phyloP scores from a whole-genome alignment of 2,888 invertebrate genomes.

The Corbicula japonica region DNA sequence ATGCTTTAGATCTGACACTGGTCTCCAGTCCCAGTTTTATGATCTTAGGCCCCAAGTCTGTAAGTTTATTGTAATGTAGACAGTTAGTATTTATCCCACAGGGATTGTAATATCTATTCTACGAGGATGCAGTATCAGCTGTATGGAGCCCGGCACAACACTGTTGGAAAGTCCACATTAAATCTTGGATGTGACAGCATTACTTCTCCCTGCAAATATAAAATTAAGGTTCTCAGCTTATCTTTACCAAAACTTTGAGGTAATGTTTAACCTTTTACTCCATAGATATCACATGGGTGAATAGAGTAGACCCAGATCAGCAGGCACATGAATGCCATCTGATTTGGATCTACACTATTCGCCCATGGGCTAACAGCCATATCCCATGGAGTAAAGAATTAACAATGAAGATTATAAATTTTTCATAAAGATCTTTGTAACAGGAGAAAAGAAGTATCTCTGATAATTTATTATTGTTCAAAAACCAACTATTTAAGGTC shows the following conservation, averaged over 20 bases:
- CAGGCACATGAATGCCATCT: background rate
- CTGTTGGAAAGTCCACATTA: constrained; percentile 86
- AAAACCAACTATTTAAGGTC: too few species aligned
- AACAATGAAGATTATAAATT: too few species aligned
- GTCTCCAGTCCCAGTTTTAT: too few species aligned
- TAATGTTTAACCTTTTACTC: background rate
- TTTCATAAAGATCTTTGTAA: too few species aligned
- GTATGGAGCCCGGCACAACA: constrained; percentile 84
- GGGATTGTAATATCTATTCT: too few species aligned
- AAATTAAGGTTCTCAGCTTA: background rate
- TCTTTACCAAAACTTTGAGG: too few species aligned
- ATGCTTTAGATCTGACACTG: too few species aligned
- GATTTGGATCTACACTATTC: background rate
- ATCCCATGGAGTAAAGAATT: background rate
- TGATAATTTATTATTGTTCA: too few species aligned
- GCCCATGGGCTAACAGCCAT: background rate
- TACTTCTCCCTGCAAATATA: constrained; percentile 85
- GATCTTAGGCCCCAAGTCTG: too few species aligned
- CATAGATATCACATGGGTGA: background rate
- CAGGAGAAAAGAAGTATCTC: too few species aligned
- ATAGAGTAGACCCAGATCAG: background rate
- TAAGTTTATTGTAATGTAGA: too few species aligned
- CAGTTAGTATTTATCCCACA: too few species aligned
- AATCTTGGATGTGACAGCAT: constrained; percentile 86
- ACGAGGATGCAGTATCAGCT: constrained; percentile 38